phyloP scores from a whole-genome alignment of 2,888 invertebrate species.

The Anaspis maculata region DNA sequence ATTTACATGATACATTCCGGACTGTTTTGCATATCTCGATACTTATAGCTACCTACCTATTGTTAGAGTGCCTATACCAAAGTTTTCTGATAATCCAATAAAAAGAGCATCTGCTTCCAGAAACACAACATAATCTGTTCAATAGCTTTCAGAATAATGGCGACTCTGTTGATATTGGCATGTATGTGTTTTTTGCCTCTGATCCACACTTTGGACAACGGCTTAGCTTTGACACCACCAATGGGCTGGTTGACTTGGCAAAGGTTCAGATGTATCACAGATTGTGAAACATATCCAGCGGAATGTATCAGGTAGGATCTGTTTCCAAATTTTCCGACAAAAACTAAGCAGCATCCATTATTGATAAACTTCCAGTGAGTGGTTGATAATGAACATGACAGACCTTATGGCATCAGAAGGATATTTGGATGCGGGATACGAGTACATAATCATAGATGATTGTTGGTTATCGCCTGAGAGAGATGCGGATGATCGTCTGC shows the following conservation, averaged over 20 bases:
- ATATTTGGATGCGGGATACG: conserved; percentile 52
- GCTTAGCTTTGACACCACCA: conserved; percentile 57
- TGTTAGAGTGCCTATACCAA: too few relatives aligned
- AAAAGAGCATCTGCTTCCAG: too few relatives aligned
- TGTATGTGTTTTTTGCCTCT: not conserved
- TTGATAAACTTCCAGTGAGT: conserved; percentile 46
- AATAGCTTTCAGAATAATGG: too few relatives aligned
- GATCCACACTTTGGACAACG: conserved; percentile 44
- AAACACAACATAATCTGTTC: too few relatives aligned
- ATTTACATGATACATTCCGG: too few relatives aligned
- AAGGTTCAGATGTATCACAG: conserved; percentile 54
- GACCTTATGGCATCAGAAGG: conserved; percentile 51
- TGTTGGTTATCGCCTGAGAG: conserved; percentile 52
- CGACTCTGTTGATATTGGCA: too few relatives aligned
- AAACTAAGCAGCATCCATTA: not conserved
- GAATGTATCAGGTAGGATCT: conserved; percentile 31
- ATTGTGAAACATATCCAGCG: conserved; percentile 49
- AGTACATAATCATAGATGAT: conserved; percentile 53
- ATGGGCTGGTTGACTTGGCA: conserved; percentile 72
- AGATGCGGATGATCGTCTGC: conserved; percentile 41
- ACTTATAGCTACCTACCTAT: too few relatives aligned
- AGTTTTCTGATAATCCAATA: too few relatives aligned
- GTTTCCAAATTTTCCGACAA: conserved; percentile 1
- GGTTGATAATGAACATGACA: conserved; percentile 47
- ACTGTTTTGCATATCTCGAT: too few relatives aligned